Evolutionary conservation across 2,888 invertebrate species (phyloP), one percentile per base, ranked within the genome.

Genomic region (Hirtodrosophila histrioides): DNA sequence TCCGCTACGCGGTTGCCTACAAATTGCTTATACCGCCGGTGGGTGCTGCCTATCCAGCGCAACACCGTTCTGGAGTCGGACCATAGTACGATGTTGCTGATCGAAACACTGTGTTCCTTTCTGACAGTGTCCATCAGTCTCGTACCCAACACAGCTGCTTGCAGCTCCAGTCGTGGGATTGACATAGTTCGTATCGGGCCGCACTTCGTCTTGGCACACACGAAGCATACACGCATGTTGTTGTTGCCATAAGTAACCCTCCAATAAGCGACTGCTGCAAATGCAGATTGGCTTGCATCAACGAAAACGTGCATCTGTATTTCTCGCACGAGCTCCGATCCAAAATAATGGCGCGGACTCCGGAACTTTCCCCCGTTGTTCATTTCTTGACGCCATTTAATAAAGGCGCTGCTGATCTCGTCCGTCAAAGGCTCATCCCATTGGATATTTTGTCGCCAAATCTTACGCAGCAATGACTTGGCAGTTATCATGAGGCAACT

Each of bases 211-310:
- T 61, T 46, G 8, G 27, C 46, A 10, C 51, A 31, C 2, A 55
- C 35, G 7, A 64, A 68, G 11, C 10, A 11, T 10, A 31, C 31
- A 9, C 8, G 41, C 43, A 40, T 44, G 1, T 11, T 53, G 17
- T 17, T 17, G 0, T 8, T 35, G 10, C 31, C 29, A 4, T 49
- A 46, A 0, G 40, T 54, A 35, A 27, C 41, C 8, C 50, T 23
- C 44, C 36, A 61, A 12, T 61, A 66, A 5, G 55, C 48, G 48
- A 31, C 51, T 6, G 56, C 60, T 1, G 48, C 66, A 24, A 56
- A 58, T 46, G 31, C 31, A 8, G 7, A 9, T 31, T 31, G 8
- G 31, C 31, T 31, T 12, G 17, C 17, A 17, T 17, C 17, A 17
- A 17, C 17, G 17, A 17, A 17, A 17, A 17, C 17, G 17, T 17